Evolutionary conservation across 2,113 vertebrate genomes (phyloP).

Genomic region (Paratilapia polleni): DNA sequence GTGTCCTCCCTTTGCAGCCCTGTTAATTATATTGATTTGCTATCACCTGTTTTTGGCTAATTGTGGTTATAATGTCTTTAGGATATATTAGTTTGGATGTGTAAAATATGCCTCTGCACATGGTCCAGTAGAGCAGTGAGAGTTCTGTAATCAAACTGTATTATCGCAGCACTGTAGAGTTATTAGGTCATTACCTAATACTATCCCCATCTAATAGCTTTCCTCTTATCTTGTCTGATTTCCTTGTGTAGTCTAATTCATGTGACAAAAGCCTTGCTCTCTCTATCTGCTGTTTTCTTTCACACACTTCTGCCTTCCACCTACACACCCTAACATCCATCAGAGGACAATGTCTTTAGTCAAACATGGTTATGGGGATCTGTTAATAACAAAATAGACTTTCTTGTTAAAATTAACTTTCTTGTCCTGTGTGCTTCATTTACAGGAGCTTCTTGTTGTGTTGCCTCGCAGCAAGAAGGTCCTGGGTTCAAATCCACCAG

Average conservation of each 20-base stretch:
- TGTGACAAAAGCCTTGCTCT: conserved; percentile 1
- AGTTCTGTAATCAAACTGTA: conserved; percentile 27
- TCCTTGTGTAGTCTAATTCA: not conserved
- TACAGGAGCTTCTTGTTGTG: too few relatives aligned
- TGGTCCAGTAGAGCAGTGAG: conserved; percentile 16
- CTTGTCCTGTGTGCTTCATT: not conserved
- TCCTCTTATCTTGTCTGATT: conserved; percentile 5
- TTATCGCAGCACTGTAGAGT: conserved; percentile 20
- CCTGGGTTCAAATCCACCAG: too few relatives aligned
- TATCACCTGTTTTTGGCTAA: not conserved
- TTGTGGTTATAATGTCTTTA: not conserved
- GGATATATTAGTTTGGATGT: conserved; percentile 28
- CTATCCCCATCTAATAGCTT: conserved; percentile 12
- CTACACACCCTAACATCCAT: not conserved
- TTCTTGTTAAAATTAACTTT: not conserved
- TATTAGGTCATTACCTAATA: conserved; percentile 47
- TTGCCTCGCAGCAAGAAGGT: too few relatives aligned
- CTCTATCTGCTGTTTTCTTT: not conserved
- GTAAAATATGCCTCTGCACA: conserved; percentile 19
- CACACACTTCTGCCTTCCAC: not conserved
- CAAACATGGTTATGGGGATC: not conserved
- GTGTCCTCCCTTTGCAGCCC: not conserved
- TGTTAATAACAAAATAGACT: too few relatives aligned
- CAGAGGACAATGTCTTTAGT: not conserved
- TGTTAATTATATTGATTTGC: conserved; percentile 21